Evolutionary conservation across 2,888 invertebrate genomes (phyloP), one percentile per base, ranked within the genome.

Genomic region (Drosophila kuntzei): DNA sequence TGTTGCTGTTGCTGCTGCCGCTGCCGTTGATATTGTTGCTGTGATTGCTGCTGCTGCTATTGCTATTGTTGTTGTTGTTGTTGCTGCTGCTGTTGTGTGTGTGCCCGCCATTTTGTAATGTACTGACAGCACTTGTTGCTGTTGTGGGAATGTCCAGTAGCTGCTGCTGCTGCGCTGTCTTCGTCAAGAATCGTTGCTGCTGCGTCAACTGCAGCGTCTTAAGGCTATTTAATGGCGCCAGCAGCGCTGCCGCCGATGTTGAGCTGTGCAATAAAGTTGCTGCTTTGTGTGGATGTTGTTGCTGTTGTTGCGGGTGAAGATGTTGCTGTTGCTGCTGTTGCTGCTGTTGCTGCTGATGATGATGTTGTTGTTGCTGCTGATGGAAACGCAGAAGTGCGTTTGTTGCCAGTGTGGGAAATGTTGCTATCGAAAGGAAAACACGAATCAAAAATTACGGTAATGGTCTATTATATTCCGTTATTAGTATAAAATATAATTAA

Each of bases 141-240:
- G 60, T 37, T 16, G 68, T 50, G 25, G 74, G 62, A 75, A 50
- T 72, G 82, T 91, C 90, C 71, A 87, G 74, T 61, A 88, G 72
- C 50, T 80, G 77, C 47, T 80, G 77, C 47, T 89, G 90, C 57
- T 83, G 83, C 44, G 77, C 76, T 6, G 83, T 43, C 44, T 87
- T 85, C 54, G 67, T 57, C 41, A 84, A 63, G 70, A 84, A 89
- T 34, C 82, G 84, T n/a, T 73, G 76, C 25, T 88, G 90, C 51
- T 87, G 90, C 39, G 76, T 37, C 20, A 87, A 66, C 61, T 90
- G 90, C 55, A 91, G 68, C n/a, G 88, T 79, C 70, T 91, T 91
- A 3, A 91, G 67, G 16, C 87, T 80, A 55, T 88, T 88, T 22
- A 91, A 63, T 0, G 91, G 90, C 77, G 84, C 84, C 81, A 91